Evolutionary conservation across 2,113 vertebrate genomes (phyloP), one percentile per base, ranked within the genome.

Genomic region (Gallinago jamesoni): DNA sequence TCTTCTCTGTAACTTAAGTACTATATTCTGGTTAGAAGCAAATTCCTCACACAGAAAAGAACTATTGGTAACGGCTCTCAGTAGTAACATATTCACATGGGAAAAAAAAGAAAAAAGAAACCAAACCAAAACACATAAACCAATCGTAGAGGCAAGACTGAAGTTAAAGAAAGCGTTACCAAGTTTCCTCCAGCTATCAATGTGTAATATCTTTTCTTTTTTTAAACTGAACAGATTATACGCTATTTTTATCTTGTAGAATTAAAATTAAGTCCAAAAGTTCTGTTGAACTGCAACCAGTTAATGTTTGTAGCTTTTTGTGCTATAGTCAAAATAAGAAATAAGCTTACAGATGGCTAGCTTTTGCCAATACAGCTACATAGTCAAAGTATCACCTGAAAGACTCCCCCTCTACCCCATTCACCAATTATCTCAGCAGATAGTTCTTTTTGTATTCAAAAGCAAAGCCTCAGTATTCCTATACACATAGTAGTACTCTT

Each of bases 361-460:
- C 47, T 84, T 89, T 80, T 93, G 55, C 56, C 62, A 84, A n/a
- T 83, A 52, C 21, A 83, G 67, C 68, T 93, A 68, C 24, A 75
- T n/a, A 84, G 56, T 18, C 35, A 48, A 55, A 45, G 67, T 2
- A 5, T 67, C 35, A 84, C 23, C 57, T 72, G 43, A 85, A 88
- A 88, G 53, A 76, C 19, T 70, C 47, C 16, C 30, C 60, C 35
- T 68, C 67, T 39, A 55, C n/a, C 67, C 7, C 3, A 79, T 52
- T 31, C 27, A 63, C n/a, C 59, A 82, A 62, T 56, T 76, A 66
- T 67, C 64, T 72, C 57, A 92, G 53, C 33, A 94, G 59, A 87
- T 47, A 68, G 21, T 48, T 87, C 2, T 20, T 81, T 81, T 86
- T 79, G 48, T 75, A 47, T 48, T 80, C 63, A 80, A 76, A 88